Conservation (phyloP, 2,113 vertebrate genomes). For the Myanophis thanlyinensis region DNA sequence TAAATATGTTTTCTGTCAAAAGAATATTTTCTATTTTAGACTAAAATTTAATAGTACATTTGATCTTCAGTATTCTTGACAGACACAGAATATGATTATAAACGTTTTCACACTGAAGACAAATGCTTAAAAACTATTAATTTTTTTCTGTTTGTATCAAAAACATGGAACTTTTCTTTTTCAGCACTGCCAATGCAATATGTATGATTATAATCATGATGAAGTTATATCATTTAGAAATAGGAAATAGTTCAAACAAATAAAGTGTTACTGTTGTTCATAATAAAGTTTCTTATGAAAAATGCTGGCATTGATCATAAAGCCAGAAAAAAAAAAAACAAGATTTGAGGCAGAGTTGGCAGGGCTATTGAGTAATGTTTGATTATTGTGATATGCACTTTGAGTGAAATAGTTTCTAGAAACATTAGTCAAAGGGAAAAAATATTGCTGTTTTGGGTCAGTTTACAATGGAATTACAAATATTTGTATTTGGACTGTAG, state of each 20-base stretch:
- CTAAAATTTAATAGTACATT: neutral
- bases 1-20: neutral
- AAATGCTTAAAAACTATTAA: neutral
- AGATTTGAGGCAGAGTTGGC: neutral
- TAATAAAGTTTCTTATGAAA: conserved; percentile 1
- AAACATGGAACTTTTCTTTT: neutral
- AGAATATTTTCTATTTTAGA: neutral
- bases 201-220: conserved; percentile 22
- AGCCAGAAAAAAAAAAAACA: neutral
- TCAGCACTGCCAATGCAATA: conserved; percentile 21
- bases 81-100: neutral
- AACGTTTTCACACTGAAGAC: neutral
- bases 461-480: conserved; percentile 59
- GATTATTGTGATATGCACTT: conserved; percentile 49
- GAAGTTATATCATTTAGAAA: conserved; percentile 47
- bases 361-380: conserved; percentile 33
- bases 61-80: neutral
- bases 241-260: conserved; percentile 9
- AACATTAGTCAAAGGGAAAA: conserved; percentile 60
- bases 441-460: conserved; percentile 50
- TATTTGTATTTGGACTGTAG: conserved; percentile 40
- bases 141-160: neutral
- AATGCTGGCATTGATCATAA: conserved; percentile 38
- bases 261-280: conserved; percentile 21
- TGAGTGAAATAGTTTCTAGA: conserved; percentile 51